Evolutionary conservation across 2,113 vertebrate genomes (phyloP).

Genomic region (Callocephalon fimbriatum): DNA sequence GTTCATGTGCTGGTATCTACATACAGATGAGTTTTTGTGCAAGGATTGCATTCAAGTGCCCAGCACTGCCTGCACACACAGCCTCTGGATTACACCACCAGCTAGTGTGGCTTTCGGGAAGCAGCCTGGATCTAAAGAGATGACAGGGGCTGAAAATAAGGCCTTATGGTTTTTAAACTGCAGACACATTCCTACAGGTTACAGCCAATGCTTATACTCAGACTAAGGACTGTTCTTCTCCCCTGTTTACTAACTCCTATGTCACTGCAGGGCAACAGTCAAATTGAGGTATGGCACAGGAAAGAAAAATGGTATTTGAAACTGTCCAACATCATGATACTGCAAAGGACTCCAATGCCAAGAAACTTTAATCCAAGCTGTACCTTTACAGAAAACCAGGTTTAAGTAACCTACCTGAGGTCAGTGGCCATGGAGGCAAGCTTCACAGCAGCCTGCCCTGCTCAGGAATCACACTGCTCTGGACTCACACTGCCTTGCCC

Average conservation of each 20-base stretch:
- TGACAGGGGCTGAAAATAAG: background rate
- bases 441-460: background rate
- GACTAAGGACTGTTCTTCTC: background rate
- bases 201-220: background rate
- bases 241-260: background rate
- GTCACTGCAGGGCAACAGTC: background rate
- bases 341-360: background rate
- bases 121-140: background rate
- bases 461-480: background rate
- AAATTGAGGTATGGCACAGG: background rate
- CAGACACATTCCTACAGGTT: background rate
- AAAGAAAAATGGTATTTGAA: conserved; percentile 35
- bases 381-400: background rate
- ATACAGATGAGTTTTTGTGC: conserved; percentile 48
- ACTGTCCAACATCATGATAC: background rate
- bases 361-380: background rate
- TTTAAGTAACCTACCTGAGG: background rate
- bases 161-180: background rate
- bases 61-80: background rate
- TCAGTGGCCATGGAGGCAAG: background rate
- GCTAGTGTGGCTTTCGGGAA: background rate
- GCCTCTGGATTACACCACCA: background rate
- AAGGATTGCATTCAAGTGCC: background rate
- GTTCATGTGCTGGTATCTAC: conserved; percentile 16
- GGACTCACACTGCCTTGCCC: background rate